Evolutionary conservation across 2,113 vertebrate genomes (phyloP).

Genomic region (Phrynocephalus versicolor): DNA sequence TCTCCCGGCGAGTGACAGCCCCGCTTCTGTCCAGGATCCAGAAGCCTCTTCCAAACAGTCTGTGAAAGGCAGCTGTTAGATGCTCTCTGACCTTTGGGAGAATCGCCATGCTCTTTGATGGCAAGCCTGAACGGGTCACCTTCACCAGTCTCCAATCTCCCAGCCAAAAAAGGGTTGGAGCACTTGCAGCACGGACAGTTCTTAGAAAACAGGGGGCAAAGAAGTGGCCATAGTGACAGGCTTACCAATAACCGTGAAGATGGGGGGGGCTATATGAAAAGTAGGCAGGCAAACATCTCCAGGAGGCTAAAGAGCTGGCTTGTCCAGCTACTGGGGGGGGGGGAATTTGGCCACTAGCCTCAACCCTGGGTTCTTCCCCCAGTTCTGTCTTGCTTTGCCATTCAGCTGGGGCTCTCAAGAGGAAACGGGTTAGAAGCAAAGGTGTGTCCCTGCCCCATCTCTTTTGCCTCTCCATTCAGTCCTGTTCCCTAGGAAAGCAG

Average conservation of each 20-base stretch:
- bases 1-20: neutral
- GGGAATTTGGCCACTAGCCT: too few relatives aligned
- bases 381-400: neutral
- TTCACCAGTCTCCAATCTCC: neutral
- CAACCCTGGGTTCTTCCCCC: neutral
- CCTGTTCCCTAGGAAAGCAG: neutral
- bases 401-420: neutral
- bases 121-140: constrained; percentile 3
- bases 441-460: neutral
- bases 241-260: neutral
- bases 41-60: neutral
- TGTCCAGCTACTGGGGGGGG: too few relatives aligned
- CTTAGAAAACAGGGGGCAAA: constrained; percentile 1
- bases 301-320: neutral
- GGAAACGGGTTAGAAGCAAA: too few relatives aligned
- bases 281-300: neutral
- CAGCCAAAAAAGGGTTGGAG: neutral
- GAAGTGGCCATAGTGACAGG: neutral
- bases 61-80: neutral
- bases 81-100: neutral
- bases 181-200: neutral
- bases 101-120: neutral
- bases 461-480: neutral
- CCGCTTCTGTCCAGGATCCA: neutral
- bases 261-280: neutral